A percentile compares a stretch with the other conserved stretches of the same genome.
These are phyloP conservation scores for Ptychochromis oligacanthus DNA, from an alignment of 2,113 vertebrate species.

Conservation along the genomic window DNA sequence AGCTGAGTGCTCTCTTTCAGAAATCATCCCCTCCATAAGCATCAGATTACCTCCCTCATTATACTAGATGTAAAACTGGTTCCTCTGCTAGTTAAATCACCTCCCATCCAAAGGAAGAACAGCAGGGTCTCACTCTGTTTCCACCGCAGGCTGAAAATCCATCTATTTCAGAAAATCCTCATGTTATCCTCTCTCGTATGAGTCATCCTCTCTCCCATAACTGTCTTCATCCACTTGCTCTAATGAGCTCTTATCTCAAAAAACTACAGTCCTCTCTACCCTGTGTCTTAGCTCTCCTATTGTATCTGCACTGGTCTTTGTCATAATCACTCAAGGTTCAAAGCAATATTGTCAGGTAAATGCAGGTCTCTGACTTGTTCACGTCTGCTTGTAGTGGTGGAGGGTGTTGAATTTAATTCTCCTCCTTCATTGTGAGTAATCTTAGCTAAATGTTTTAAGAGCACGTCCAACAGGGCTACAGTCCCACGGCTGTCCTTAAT, in stretches of 20 bases:
- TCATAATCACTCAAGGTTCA: neutral
- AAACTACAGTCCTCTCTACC: neutral
- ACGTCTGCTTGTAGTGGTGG: neutral
- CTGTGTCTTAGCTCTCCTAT: neutral
- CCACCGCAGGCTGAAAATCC: neutral
- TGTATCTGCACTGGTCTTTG: neutral
- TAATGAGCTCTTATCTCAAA: constrained; percentile 17
- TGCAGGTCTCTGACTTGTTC: neutral
- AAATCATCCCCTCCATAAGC: neutral
- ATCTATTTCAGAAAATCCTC: constrained; percentile 14
- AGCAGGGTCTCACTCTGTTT: neutral
- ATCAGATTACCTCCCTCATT: constrained; percentile 15
- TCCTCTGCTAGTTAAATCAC: neutral
- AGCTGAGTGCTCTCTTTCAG: neutral
- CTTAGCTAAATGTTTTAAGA: neutral
- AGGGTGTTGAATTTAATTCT: neutral
- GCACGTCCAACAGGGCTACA: neutral
- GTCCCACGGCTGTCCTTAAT: neutral
- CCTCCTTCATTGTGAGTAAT: neutral
- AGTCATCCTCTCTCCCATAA: constrained; percentile 10
- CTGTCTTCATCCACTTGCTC: neutral
- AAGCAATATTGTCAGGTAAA: constrained; percentile 9
- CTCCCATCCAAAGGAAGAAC: neutral
- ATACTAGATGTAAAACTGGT: neutral
- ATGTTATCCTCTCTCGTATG: neutral